A percentile compares a stretch with the other conserved stretches of the same genome.
phyloP scores from a whole-genome alignment of 2,113 vertebrate species.

The Artemisiospiza belli region DNA sequence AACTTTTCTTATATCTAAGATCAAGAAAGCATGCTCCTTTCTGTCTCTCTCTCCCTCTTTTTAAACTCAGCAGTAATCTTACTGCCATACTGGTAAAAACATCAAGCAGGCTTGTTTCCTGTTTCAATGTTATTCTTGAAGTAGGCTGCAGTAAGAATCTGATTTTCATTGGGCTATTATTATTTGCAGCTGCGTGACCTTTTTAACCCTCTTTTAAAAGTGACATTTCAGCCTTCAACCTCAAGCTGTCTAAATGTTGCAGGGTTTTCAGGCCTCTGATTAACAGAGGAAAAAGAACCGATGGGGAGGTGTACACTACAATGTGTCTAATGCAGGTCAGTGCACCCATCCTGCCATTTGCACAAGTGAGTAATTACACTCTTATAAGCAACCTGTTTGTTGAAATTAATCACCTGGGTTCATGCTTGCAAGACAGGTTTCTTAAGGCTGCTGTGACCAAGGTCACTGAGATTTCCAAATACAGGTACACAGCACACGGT shows the following conservation, averaged over 20 bases:
- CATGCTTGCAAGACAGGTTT: constrained; percentile 22
- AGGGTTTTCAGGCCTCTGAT: constrained; percentile 68
- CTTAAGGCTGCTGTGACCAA: constrained; percentile 7
- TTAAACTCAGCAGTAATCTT: constrained; percentile 64
- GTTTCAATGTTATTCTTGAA: constrained; percentile 81
- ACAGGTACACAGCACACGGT: not conserved
- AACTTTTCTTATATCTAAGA: constrained; percentile 26
- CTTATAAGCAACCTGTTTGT: constrained; percentile 29
- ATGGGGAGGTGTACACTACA: constrained; percentile 13
- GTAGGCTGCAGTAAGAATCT: constrained; percentile 77
- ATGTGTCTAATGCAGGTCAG: constrained; percentile 40
- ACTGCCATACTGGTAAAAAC: constrained; percentile 72
- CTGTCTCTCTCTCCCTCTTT: not conserved
- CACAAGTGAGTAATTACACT: constrained; percentile 17
- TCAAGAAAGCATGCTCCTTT: constrained; percentile 25
- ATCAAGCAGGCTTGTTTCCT: constrained; percentile 79
- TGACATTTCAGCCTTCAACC: constrained; percentile 81
- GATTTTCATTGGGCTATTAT: constrained; percentile 85
- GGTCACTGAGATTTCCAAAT: constrained; percentile 1
- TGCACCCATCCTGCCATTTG: constrained; percentile 1
- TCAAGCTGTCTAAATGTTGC: constrained; percentile 71
- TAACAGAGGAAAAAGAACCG: constrained; percentile 41
- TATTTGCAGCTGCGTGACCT: constrained; percentile 84
- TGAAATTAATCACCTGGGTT: constrained; percentile 54
- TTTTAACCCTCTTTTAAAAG: constrained; percentile 80